phyloP scores from a whole-genome alignment of 2,113 vertebrate genomes.

The Alouatta palliata region DNA sequence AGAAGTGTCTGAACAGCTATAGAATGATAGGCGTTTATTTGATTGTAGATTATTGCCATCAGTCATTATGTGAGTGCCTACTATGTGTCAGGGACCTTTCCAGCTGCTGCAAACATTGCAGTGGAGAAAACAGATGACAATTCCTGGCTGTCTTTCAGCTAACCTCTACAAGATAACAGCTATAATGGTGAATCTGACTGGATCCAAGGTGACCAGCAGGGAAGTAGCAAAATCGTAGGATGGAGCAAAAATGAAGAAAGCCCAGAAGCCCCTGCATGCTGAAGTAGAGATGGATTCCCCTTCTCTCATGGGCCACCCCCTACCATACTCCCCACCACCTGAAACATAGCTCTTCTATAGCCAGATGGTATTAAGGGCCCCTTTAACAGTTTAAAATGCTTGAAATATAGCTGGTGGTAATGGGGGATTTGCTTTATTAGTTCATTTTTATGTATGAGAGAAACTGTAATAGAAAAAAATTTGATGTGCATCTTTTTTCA shows the following conservation, averaged over 20 bases:
- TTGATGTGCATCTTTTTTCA: slow-evolving; percentile 81
- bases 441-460: slow-evolving; percentile 74
- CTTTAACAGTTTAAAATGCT: slow-evolving; percentile 51
- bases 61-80: background rate
- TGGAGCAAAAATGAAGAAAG: background rate
- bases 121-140: background rate
- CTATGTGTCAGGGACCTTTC: background rate
- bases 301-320: background rate
- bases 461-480: slow-evolving; percentile 66
- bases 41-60: background rate
- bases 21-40: background rate
- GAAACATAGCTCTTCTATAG: slow-evolving; percentile 20
- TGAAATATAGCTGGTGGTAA: slow-evolving; percentile 48
- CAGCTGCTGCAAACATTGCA: background rate
- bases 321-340: background rate
- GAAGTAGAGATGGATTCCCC: background rate
- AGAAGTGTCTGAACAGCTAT: background rate
- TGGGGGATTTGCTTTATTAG: slow-evolving; percentile 65
- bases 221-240: background rate
- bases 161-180: background rate
- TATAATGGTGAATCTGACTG: background rate
- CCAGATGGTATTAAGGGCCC: slow-evolving; percentile 32
- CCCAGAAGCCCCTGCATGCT: background rate
- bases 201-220: background rate
- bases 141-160: background rate